Evolutionary conservation across 1,140 invertebrate species (phyloP), one percentile per base, ranked within the genome.

Genomic region (Yoshiicerus persimilis): DNA sequence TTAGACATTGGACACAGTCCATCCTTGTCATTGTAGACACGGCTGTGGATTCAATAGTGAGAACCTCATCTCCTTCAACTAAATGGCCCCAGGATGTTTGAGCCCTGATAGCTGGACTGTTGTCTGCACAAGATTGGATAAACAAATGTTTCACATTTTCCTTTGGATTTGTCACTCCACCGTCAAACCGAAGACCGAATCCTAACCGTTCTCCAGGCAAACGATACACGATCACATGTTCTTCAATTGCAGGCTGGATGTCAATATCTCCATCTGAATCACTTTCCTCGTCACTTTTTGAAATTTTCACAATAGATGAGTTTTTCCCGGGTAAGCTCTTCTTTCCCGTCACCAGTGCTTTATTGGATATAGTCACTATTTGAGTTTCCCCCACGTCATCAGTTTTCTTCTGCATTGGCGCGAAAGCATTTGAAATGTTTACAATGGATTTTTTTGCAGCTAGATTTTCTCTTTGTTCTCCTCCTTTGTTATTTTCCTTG

Each of bases 131-230:
- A 90, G 96, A 97, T 91, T 98, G 97, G 85, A 98, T 97, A 84
- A 97, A 96, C 25, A 98, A 93, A 88, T 95, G 94, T 10, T 94
- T 92, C 5, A 96, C 95, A 80, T 94, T 94, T 91, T 97, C 96
- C 13, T 94, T 93, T 2, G 90, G 86, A 75, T 88, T 86, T 20
- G 91, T 90, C 1, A 88, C 86, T 4, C 96, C 97, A 39, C 97
- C 97, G 92, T 98, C 97, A 92, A 99, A 98, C 92, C 97, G 97
- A 0, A 98, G 92, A 0, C 97, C 97, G 91, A 99, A 96, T 0
- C 97, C 97, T 0, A 99, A 93, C 62, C 96, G 94, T 92, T 98
- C 97, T 0, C 97, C 97, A 0, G 97, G 96, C 86, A 98, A 93
- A 86, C 97, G 94, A 91, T 96, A 96, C 11, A 98, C 95, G 41